Evolutionary conservation across 1,140 invertebrate species (phyloP), one percentile per base, ranked within the genome.

Genomic region (Ips nitidus): DNA sequence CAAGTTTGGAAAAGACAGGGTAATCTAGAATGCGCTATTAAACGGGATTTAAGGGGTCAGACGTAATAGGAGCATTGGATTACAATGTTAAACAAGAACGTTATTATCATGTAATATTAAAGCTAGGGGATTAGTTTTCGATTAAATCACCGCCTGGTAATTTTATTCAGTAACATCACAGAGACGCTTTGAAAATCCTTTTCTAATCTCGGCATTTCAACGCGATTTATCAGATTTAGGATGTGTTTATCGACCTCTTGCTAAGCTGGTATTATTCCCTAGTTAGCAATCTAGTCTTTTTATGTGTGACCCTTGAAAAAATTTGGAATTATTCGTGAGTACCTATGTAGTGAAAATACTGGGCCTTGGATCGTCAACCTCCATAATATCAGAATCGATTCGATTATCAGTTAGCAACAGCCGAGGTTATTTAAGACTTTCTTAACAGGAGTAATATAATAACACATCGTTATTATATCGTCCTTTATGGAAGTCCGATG

Each of bases 71-170:
- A 6, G 45, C 45, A 50, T 50, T 50, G 22, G 45, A 64, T 64
- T 52, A 64, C 6, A 53, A 64, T 53, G 50, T 64, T 53, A 64
- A 55, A 64, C 40, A 64, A 64, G 52, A 64, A 50, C 38, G 41
- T 50, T 38, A 47, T 62, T 50, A 62, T 62, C 60, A 64, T 64
- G 52, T 64, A 53, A 64, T 64, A 53, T 64, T 64, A 53, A 64
- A 8, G 50, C 62, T 55, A n/a, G 2, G 6, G 62, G 62, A 64
- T 64, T 64, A 64, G 8, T 64, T 64, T 53, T 42, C 62, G 39
- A 64, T 64, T 64, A 64, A 64, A 64, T 64, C 52, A 64, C 3
- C 47, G 52, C 39, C 50, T 42, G 37, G 62, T 64, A 64, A 53
- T 53, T 64, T 64, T 64, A 64, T 64, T 53, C 62, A 41, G 39